Conservation (phyloP, 2,888 invertebrate species). For the Frankliniella fusca region DNA sequence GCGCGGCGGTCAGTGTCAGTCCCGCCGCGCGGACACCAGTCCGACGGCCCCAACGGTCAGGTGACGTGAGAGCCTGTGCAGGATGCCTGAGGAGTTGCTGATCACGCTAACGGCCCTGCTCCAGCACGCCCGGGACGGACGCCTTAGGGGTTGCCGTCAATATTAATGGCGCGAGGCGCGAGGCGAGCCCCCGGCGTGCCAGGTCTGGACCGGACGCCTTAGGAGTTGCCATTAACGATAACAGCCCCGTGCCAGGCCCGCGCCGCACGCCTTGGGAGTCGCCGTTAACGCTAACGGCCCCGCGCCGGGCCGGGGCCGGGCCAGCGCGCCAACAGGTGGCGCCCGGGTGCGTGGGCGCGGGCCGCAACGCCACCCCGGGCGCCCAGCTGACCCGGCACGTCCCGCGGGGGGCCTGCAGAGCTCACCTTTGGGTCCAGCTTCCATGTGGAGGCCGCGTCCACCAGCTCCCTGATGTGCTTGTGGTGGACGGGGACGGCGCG, state of each 20-base stretch:
- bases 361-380: not conserved
- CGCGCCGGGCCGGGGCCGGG: not conserved
- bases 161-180: too few relatives aligned
- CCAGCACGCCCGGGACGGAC: too few relatives aligned
- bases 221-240: not conserved
- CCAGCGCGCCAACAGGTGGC: not conserved
- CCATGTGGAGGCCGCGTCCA: not conserved
- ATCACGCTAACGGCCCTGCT: too few relatives aligned
- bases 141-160: too few relatives aligned
- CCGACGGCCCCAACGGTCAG: too few relatives aligned
- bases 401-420: not conserved
- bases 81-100: too few relatives aligned
- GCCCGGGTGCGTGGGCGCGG: not conserved
- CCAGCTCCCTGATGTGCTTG: not conserved
- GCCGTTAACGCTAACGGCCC: not conserved
- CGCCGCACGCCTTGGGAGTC: too few relatives aligned
- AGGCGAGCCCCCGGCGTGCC: too few relatives aligned
- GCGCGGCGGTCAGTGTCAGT: too few relatives aligned
- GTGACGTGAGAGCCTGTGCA: too few relatives aligned
- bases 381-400: not conserved
- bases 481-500: not conserved
- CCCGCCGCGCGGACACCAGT: too few relatives aligned
- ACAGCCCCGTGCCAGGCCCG: not conserved
- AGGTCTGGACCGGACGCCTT: too few relatives aligned
- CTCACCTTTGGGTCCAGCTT: slow-evolving; percentile 21